phyloP scores from a whole-genome alignment of 1,140 invertebrate genomes.

The Pteromalus puparum region DNA sequence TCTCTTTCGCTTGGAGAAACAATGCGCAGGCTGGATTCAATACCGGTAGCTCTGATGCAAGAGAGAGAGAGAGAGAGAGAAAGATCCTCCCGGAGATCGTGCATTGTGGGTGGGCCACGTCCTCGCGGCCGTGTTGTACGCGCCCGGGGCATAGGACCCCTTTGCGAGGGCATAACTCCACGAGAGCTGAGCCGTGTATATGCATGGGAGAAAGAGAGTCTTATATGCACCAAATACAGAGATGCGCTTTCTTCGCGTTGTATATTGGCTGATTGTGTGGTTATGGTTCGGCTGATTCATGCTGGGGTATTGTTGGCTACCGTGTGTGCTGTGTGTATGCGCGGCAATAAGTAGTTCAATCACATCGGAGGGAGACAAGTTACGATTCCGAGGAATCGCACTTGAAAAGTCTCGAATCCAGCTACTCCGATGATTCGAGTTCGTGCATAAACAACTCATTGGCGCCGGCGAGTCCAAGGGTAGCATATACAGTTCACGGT shows the following conservation, averaged over 20 bases:
- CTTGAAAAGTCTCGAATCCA: too few relatives aligned
- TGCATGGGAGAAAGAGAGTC: neutral
- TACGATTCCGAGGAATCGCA: too few relatives aligned
- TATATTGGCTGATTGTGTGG: slow-evolving; percentile 8
- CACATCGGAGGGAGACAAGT: neutral
- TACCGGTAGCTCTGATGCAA: slow-evolving; percentile 70
- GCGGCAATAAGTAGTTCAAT: neutral
- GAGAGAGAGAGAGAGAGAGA: slow-evolving; percentile 15
- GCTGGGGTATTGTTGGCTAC: neutral
- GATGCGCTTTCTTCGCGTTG: slow-evolving; percentile 6
- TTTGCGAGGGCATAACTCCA: slow-evolving; percentile 57
- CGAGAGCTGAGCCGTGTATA: neutral
- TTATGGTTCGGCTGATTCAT: neutral
- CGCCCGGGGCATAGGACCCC: slow-evolving; percentile 60
- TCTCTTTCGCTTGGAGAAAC: slow-evolving; percentile 63
- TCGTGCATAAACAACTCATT: neutral
- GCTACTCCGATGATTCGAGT: neutral
- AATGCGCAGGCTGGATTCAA: slow-evolving; percentile 74
- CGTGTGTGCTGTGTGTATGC: neutral
- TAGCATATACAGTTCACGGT: neutral
- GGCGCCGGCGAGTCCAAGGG: slow-evolving; percentile 3
- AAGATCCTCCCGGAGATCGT: slow-evolving; percentile 67
- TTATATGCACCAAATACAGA: slow-evolving; percentile 13
- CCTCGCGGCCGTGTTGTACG: slow-evolving; percentile 19
- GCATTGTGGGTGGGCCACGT: slow-evolving; percentile 73